Percentiles rank a stretch among this genome's conserved stretches.
These are phyloP conservation scores for Copidosoma floridanum DNA, from an alignment of 1,140 invertebrate species.

Conservation along the genomic window DNA sequence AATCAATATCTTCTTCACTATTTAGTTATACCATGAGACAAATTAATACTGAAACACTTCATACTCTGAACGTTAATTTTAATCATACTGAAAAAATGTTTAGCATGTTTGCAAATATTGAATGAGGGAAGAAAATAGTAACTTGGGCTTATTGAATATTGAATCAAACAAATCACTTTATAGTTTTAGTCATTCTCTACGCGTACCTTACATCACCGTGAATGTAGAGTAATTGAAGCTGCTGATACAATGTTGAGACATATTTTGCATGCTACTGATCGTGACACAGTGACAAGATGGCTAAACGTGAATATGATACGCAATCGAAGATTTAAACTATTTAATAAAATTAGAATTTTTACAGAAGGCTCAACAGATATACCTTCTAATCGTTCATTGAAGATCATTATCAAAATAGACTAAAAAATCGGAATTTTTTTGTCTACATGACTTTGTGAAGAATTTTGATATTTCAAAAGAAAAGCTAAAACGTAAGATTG, in stretches of 20 bases:
- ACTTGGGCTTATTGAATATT: slow-evolving; percentile 7
- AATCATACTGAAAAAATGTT: too few relatives aligned
- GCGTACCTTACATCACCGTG: slow-evolving; percentile 35
- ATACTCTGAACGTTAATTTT: too few relatives aligned
- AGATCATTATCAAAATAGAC: slow-evolving; percentile 35
- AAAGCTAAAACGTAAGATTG: slow-evolving; percentile 16
- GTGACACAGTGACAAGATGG: slow-evolving; percentile 43
- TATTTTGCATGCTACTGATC: slow-evolving; percentile 41
- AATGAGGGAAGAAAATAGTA: slow-evolving; percentile 32
- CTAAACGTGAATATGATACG: slow-evolving; percentile 40
- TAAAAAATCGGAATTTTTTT: slow-evolving; percentile 19
- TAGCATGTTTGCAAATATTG: slow-evolving; percentile 38
- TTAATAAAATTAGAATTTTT: slow-evolving; percentile 33
- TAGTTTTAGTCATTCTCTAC: slow-evolving; percentile 34
- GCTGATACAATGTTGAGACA: slow-evolving; percentile 41
- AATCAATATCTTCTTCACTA: too few relatives aligned
- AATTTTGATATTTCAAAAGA: slow-evolving; percentile 27
- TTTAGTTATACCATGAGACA: too few relatives aligned
- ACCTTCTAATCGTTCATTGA: slow-evolving; percentile 36
- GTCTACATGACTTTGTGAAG: slow-evolving; percentile 31
- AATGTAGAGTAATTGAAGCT: slow-evolving; percentile 43
- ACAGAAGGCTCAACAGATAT: slow-evolving; percentile 32
- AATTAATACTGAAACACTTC: too few relatives aligned
- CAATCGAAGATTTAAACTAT: slow-evolving; percentile 36
- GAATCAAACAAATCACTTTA: slow-evolving; percentile 24